Base-by-base conservation (phyloP, 2,797 vertebrate species). In the Merluccius polli region DNA sequence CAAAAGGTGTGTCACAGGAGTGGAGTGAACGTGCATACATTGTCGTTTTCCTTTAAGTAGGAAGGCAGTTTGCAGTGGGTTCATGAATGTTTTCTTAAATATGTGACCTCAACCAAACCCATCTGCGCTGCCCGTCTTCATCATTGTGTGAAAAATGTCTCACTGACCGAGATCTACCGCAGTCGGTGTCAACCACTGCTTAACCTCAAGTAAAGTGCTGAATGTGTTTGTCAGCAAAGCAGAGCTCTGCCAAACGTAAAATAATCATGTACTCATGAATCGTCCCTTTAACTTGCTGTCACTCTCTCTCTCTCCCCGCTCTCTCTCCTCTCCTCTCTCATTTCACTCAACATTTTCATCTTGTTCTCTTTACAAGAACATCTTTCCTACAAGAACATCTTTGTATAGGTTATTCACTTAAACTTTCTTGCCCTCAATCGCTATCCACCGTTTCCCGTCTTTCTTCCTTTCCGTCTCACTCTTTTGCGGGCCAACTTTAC, bases 211-310 rank as follows among this genome's bases (percentile, higher is more conserved):
- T 27, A 24, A 65, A 65, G 59, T 11, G n/a, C n/a, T 3, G 10
- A 65, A 65, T 65, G 59, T 65, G 59, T 65, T 65, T 65, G 59
- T 65, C n/a, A 65, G 59, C n/a, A 65, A 11, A 3, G 52, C 52
- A 12, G 59, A 4, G 59, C 59, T 12, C 24, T n/a, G n/a, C 52
- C 52, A 59, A 24, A 59, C 52, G 24, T 27, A 27, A 65, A 65
- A 27, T 27, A 65, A 27, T 65, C 59, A 27, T 65, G 59, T 65
- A 27, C n/a, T 27, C 59, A 27, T 27, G n/a, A 65, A 65, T 65
- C 59, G 59, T 65, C n/a, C 59, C 7, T 71, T 36, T 36, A 24
- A 24, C 18, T 21, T 12, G 9, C 69, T 24, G 10, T n/a, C 30
- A 1, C n/a, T 71, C 31, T 36, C 31, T 71, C 68, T 5, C 27